Percentiles rank a stretch among this genome's conserved stretches.
Evolutionary conservation across 2,888 invertebrate genomes (phyloP).

Genomic region (Drosophila stalkeri): DNA sequence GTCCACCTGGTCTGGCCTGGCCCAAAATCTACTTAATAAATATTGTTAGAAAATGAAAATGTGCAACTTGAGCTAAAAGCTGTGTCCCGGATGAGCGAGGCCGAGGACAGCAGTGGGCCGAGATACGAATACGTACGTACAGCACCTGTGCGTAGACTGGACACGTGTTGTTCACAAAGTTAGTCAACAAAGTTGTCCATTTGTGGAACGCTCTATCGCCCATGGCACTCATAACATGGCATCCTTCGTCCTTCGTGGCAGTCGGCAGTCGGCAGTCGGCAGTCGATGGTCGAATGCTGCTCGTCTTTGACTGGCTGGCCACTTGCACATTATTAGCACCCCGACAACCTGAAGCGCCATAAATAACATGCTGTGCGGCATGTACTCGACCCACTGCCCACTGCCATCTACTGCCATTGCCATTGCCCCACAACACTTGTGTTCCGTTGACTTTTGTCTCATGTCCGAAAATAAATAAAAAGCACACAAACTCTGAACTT

Average conservation of each 20-base stretch:
- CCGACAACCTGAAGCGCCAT: slow-evolving; percentile 71
- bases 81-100: not conserved
- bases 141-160: slow-evolving; percentile 67
- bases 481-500: slow-evolving; percentile 23
- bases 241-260: slow-evolving; percentile 9
- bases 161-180: slow-evolving; percentile 63
- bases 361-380: slow-evolving; percentile 70
- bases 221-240: slow-evolving; percentile 39
- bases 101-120: slow-evolving; percentile 1
- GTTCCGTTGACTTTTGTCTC: slow-evolving; percentile 50
- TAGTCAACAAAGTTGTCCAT: slow-evolving; percentile 74
- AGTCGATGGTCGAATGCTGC: slow-evolving; percentile 17
- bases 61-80: slow-evolving; percentile 56
- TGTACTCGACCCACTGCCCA: slow-evolving; percentile 40
- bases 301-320: slow-evolving; percentile 38
- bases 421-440: slow-evolving; percentile 33
- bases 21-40: slow-evolving; percentile 74
- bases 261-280: slow-evolving; percentile 13
- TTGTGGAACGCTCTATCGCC: slow-evolving; percentile 40
- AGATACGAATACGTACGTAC: slow-evolving; percentile 33
- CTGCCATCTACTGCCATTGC: slow-evolving; percentile 26
- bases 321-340: slow-evolving; percentile 74
- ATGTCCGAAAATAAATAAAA: slow-evolving; percentile 38
- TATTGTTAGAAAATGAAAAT: slow-evolving; percentile 67
- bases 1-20: slow-evolving; percentile 9